Conservation (phyloP, 2,888 invertebrate species). For the Herminia tarsipennalis region DNA sequence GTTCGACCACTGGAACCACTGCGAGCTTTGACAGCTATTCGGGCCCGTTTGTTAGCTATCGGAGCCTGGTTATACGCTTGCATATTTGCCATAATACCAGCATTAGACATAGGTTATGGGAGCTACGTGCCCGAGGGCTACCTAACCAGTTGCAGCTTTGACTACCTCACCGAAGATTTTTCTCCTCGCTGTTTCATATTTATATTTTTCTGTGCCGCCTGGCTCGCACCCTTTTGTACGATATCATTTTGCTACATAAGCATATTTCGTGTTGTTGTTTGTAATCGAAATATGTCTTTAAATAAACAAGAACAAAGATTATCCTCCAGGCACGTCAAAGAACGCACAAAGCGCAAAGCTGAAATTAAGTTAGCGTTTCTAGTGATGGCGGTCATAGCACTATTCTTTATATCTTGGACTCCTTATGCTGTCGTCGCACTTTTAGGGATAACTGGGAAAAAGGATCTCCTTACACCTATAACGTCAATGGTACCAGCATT, state of each 20-base stretch:
- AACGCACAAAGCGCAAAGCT: slow-evolving; percentile 88
- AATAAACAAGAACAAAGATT: slow-evolving; percentile 78
- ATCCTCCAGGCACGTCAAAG: slow-evolving; percentile 85
- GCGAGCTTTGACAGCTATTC: slow-evolving; percentile 86
- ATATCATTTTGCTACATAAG: slow-evolving; percentile 91
- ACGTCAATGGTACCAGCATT: slow-evolving; percentile 91
- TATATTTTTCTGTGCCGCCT: slow-evolving; percentile 90
- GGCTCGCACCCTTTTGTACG: slow-evolving; percentile 89
- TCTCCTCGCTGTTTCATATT: slow-evolving; percentile 89
- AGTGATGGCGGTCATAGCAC: slow-evolving; percentile 88
- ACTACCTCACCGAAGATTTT: slow-evolving; percentile 90
- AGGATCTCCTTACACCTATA: slow-evolving; percentile 88
- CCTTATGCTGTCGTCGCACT: slow-evolving; percentile 92
- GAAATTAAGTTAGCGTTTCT: slow-evolving; percentile 89
- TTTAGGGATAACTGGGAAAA: slow-evolving; percentile 89
- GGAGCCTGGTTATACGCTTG: slow-evolving; percentile 91
- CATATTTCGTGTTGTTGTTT: slow-evolving; percentile 88
- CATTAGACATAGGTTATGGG: slow-evolving; percentile 89
- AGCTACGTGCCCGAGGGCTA: slow-evolving; percentile 94
- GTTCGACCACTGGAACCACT: slow-evolving; percentile 90
- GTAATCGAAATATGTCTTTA: slow-evolving; percentile 74
- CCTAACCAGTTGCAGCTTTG: slow-evolving; percentile 94
- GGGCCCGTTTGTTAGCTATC: slow-evolving; percentile 87
- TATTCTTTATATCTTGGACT: slow-evolving; percentile 94
- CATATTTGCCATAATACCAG: slow-evolving; percentile 89